phyloP scores from a whole-genome alignment of 2,888 invertebrate genomes.

The Cephus spinipes region DNA sequence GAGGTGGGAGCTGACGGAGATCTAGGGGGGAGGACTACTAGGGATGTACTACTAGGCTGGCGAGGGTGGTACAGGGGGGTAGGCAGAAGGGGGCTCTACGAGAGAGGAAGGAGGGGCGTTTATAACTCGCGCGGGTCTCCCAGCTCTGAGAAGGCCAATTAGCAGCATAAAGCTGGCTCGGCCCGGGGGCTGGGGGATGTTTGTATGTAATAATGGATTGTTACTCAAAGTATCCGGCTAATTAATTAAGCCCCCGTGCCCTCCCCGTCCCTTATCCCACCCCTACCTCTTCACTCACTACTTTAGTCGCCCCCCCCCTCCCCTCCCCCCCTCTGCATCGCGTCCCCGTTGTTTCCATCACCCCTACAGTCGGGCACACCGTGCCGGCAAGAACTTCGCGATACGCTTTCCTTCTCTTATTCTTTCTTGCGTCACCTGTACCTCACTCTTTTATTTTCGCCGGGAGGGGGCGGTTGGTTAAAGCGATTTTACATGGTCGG shows the following conservation, averaged over 20 bases:
- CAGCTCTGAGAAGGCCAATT: slow-evolving; percentile 65
- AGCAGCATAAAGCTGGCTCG: slow-evolving; percentile 65
- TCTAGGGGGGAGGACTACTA: slow-evolving; percentile 14
- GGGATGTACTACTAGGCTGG: slow-evolving; percentile 24
- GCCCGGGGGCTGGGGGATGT: slow-evolving; percentile 58
- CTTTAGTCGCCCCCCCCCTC: background rate
- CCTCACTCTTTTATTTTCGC: too few species aligned
- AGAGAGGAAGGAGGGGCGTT: slow-evolving; percentile 53
- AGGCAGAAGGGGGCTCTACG: slow-evolving; percentile 19
- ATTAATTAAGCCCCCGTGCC: slow-evolving; percentile 64
- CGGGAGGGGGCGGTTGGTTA: too few species aligned
- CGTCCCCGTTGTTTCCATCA: background rate
- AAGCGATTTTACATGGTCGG: too few species aligned
- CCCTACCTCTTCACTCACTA: slow-evolving; percentile 24
- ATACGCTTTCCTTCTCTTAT: slow-evolving; percentile 14
- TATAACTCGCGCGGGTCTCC: slow-evolving; percentile 62
- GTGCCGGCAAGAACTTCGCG: slow-evolving; percentile 2
- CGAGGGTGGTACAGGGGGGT: slow-evolving; percentile 25
- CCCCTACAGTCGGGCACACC: background rate
- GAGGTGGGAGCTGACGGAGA: slow-evolving; percentile 6
- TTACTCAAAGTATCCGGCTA: slow-evolving; percentile 67
- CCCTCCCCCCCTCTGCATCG: background rate
- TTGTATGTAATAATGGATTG: slow-evolving; percentile 67
- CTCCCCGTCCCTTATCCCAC: slow-evolving; percentile 41
- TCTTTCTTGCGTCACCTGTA: slow-evolving; percentile 18